Base-by-base conservation (phyloP, 1,140 invertebrate genomes). In the Sesamia nonagrioides region DNA sequence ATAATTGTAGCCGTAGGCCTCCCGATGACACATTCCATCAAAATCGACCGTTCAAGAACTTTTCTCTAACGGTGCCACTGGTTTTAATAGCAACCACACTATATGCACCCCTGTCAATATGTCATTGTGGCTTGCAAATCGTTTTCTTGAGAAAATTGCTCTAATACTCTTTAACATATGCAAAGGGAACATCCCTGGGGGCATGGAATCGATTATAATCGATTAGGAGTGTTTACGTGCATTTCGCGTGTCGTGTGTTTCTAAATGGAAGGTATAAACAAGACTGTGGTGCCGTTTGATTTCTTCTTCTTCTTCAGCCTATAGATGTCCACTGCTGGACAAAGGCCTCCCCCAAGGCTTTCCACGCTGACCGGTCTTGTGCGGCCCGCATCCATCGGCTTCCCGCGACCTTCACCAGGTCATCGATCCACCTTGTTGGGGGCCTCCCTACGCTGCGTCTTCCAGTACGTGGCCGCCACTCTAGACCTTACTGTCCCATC, bases 1-100 rank as follows among this genome's bases (percentile, higher is more conserved):
- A 79, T 91, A 92, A 93, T 91, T 92, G 84, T 79, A 71, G 83
- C 91, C 89, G 76, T 69, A 48, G 86, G 92, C 83, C n/a, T 66
- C 63, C 66, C 90, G 90, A 91, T 91, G 92, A 94, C 91, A 92
- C 90, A 91, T 90, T 89, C 89, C 88, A 85, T 90, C 89, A 88
- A 81, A 90, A 85, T 79, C 74, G 72, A 81, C 45, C 45, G 11
- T 11, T 13, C 15, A 50, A n/a, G 45, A 50, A n/a, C 69, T 61
- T 77, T 74, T 77, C 50, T 73, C 52, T 84, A 85, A 84, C 82
- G 78, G 82, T 80, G 17, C 42, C 48, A 75, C 78, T 71, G 52
- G 45, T 35, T 33, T 61, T 52, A 45, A 21, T 58, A 60, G 18
- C 45, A 76, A 42, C 7, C 17, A 72, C 13, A 68, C 50, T 68